Conservation (phyloP, 2,888 invertebrate genomes). For the Pherbina coryleti region DNA sequence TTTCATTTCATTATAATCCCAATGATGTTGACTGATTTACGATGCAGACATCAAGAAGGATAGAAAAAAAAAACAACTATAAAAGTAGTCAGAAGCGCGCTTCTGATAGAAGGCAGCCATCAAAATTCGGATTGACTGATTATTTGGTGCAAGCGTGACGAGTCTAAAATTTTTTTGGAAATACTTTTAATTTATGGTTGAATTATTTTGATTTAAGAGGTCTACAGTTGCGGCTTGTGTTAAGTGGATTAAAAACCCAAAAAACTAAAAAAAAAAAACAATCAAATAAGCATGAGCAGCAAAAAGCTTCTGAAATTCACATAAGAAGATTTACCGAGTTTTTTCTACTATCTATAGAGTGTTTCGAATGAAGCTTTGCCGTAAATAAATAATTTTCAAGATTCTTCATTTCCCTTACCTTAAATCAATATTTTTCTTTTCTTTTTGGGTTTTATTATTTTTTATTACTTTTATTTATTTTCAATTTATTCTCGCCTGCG, state of each 20-base stretch:
- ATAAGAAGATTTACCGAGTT: background rate
- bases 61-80: background rate
- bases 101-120: background rate
- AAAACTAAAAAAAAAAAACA: too few species aligned
- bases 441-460: background rate
- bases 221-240: background rate
- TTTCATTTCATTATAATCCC: slow-evolving; percentile 5
- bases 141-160: slow-evolving; percentile 14
- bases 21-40: slow-evolving; percentile 4
- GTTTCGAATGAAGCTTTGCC: background rate
- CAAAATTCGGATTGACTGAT: background rate
- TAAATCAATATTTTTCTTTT: background rate
- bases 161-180: slow-evolving; percentile 10
- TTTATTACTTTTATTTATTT: background rate
- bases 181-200: slow-evolving; percentile 1
- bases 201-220: background rate
- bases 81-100: background rate
- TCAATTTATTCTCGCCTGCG: slow-evolving; percentile 12
- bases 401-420: background rate
- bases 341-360: background rate
- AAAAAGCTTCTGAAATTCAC: slow-evolving; percentile 16
- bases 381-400: background rate
- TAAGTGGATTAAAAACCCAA: too few species aligned
- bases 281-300: background rate
- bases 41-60: background rate